These are phyloP conservation scores for Caenorhabditis uteleia DNA, from an alignment of 2,888 invertebrate species.

Conservation along the genomic window DNA sequence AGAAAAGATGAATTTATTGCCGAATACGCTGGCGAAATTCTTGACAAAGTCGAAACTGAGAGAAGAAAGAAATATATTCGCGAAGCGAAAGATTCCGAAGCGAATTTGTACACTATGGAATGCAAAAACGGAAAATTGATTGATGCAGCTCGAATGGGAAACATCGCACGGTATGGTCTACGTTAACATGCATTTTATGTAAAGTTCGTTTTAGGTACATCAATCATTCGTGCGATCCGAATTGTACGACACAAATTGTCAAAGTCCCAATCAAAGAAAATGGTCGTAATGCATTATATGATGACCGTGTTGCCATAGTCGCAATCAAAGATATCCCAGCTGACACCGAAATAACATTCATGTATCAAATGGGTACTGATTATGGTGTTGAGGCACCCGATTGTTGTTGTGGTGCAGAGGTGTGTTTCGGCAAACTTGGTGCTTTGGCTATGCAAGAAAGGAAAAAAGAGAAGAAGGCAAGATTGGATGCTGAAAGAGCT, in stretches of 20 bases:
- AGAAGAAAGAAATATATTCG: not conserved
- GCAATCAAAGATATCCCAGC: slow-evolving; percentile 2
- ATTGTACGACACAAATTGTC: slow-evolving; percentile 1
- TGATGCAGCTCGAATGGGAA: slow-evolving; percentile 15
- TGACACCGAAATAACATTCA: slow-evolving; percentile 1
- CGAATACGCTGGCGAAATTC: slow-evolving; percentile 25
- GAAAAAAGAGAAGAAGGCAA: too few relatives aligned
- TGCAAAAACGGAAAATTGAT: not conserved
- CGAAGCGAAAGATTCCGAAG: slow-evolving; percentile 1
- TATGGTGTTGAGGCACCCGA: not conserved
- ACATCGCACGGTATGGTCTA: slow-evolving; percentile 11
- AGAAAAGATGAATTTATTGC: slow-evolving; percentile 8
- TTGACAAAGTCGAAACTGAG: slow-evolving; percentile 3
- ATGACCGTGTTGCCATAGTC: slow-evolving; percentile 1
- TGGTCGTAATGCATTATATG: not conserved
- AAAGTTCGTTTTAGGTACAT: too few relatives aligned
- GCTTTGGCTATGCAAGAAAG: too few relatives aligned
- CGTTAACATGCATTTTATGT: not conserved
- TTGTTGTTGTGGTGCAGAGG: slow-evolving; percentile 6
- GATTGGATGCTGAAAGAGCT: too few relatives aligned
- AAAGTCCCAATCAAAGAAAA: not conserved
- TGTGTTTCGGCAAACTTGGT: slow-evolving; percentile 1
- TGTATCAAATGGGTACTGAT: slow-evolving; percentile 3
- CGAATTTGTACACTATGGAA: slow-evolving; percentile 19
- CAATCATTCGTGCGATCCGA: slow-evolving; percentile 26